Conservation (phyloP, 35 echinoderm and acorn worm species). For the Ophioderma brevispina region DNA sequence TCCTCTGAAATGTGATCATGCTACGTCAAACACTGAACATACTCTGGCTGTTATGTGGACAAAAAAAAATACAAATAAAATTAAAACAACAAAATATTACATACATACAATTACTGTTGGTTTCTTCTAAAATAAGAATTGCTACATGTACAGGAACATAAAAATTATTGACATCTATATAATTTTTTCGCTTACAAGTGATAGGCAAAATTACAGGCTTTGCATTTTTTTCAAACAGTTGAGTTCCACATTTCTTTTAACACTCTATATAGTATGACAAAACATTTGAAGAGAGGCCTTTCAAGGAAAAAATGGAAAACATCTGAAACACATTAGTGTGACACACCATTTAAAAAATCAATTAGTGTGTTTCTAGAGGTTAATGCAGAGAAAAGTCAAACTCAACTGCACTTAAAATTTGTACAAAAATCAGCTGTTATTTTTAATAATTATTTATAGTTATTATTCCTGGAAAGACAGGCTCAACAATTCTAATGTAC, state of each 20-base stretch:
- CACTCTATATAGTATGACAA: not conserved
- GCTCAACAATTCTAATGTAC: not conserved
- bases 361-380: not conserved
- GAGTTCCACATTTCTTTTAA: not conserved
- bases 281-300: not conserved
- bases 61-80: not conserved
- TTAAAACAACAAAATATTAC: not conserved
- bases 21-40: not conserved
- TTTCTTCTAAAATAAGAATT: not conserved
- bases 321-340: no score
- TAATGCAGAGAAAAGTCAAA: not conserved
- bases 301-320: not conserved
- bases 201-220: not conserved
- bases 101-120: not conserved
- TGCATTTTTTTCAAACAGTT: not conserved
- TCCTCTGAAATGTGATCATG: not conserved
- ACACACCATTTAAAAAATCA: no score
- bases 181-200: not conserved
- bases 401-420: not conserved
- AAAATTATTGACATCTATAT: not conserved
- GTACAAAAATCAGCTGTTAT: not conserved
- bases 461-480: not conserved
- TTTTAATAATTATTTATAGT: not conserved
- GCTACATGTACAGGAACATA: constrained; percentile 1
- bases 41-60: not conserved